Evolutionary conservation across 2,113 vertebrate species (phyloP), one percentile per base, ranked within the genome.

Genomic region (human): DNA sequence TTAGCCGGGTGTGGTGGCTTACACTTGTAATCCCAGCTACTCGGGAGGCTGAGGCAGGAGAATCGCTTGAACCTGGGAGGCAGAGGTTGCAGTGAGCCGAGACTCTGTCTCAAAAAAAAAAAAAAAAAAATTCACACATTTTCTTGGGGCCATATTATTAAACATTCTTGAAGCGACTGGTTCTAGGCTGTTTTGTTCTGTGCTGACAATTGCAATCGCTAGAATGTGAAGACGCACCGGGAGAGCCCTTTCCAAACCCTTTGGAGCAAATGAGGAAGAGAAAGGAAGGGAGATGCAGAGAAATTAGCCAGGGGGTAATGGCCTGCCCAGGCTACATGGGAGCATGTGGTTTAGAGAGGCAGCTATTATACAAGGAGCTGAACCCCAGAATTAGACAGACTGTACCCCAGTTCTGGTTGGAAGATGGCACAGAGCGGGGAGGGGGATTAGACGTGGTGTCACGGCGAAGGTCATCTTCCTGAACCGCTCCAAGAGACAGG

Each of bases 121-220:
- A 55, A 52, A 52, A 45, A 52, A 52, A 52, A 17, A 17, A 52
- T 55, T 2, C 52, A 20, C 52, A 55, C 52, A 18, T 55, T 82
- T 40, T 25, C 32, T 57, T 8, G 11, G n/a, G 52, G 6, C 6
- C 7, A 1, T n/a, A 0, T 3, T 55, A 3, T 23, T 7, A n/a
- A n/a, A n/a, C 22, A 12, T 80, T 18, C 50, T 80, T 13, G 48
- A 10, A 35, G 32, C 18, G 7, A 20, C 50, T 80, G 35, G 35
- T 2, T 55, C 35, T 10, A 38, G 35, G 50, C 22, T 23, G 11
- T 14, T 57, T 38, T 52, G 30, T 12, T 38, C 11, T 16, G 50
- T 38, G 35, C 4, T 14, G 50, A n/a, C 25, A n/a, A 50, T 25
- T 8, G 23, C 22, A 14, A 14, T 55, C 55, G 50, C 35, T 55